Conservation (phyloP, 1,140 invertebrate species). For the Belonocnema kinseyi region DNA sequence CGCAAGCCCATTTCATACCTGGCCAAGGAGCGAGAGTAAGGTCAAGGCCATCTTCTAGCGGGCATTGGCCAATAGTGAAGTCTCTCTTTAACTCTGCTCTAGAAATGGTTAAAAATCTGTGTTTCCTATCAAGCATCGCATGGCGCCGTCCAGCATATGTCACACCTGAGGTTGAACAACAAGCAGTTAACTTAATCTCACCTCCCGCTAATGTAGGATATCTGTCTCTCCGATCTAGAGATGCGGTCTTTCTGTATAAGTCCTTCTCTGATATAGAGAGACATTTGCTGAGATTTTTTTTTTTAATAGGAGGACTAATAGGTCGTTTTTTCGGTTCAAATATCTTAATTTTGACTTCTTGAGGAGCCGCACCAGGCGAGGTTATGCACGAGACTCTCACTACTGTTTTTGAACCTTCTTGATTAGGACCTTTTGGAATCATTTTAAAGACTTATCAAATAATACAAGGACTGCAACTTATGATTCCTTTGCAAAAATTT, state of each 20-base stretch:
- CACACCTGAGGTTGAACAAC: not conserved
- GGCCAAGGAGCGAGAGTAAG: slow-evolving; percentile 80
- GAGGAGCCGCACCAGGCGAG: slow-evolving; percentile 65
- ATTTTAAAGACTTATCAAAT: slow-evolving; percentile 51
- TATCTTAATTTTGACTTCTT: slow-evolving; percentile 68
- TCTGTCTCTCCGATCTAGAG: slow-evolving; percentile 66
- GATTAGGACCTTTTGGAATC: slow-evolving; percentile 69
- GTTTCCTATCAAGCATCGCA: slow-evolving; percentile 59
- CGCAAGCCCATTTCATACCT: slow-evolving; percentile 85
- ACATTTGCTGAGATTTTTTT: slow-evolving; percentile 56
- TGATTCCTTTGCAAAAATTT: slow-evolving; percentile 64
- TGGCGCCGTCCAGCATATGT: slow-evolving; percentile 49
- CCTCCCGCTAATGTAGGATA: slow-evolving; percentile 69
- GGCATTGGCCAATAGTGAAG: slow-evolving; percentile 67
- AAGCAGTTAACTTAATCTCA: slow-evolving; percentile 58
- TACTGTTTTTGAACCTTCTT: slow-evolving; percentile 67
- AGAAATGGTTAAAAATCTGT: slow-evolving; percentile 70
- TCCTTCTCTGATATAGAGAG: slow-evolving; percentile 70
- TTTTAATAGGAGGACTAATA: slow-evolving; percentile 57
- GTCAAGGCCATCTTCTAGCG: slow-evolving; percentile 71
- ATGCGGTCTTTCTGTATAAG: slow-evolving; percentile 65
- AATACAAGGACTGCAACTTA: slow-evolving; percentile 64
- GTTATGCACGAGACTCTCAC: slow-evolving; percentile 68
- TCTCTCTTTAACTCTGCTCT: slow-evolving; percentile 66
- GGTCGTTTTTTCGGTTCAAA: slow-evolving; percentile 69